Evolutionary conservation across 37 sponge, comb jelly and placozoan species (phyloP).

Genomic region (Ianthella basta): DNA sequence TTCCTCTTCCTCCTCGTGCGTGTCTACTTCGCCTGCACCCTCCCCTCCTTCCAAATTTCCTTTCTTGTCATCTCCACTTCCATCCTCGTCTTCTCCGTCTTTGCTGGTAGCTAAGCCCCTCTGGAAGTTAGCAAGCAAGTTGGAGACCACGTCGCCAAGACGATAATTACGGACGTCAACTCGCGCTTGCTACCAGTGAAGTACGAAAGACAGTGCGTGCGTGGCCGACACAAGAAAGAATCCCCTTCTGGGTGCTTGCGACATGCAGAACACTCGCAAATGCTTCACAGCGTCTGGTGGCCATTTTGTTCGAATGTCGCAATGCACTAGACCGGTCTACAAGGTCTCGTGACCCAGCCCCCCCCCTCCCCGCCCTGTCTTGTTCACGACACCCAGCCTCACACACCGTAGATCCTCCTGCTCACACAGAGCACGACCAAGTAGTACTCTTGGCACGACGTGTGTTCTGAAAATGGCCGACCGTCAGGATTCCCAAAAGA

Average conservation of each 20-base stretch:
- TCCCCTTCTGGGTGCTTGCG: neutral
- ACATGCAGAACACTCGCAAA: neutral
- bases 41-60: neutral
- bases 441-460: no score
- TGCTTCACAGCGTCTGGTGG: neutral
- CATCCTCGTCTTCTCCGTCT: conserved; percentile 3
- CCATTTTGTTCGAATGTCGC: conserved; percentile 4
- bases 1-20: conserved; percentile 15
- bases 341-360: no score
- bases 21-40: neutral
- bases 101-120: neutral
- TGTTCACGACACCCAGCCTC: no score
- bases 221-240: neutral
- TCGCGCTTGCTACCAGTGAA: neutral
- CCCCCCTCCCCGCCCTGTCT: no score
- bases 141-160: neutral
- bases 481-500: no score
- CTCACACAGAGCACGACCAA: no score
- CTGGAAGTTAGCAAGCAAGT: neutral
- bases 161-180: neutral
- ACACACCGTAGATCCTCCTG: no score
- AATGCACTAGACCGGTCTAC: no score
- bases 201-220: neutral
- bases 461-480: no score
- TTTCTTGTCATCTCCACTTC: neutral